phyloP scores from a whole-genome alignment of 2,113 vertebrate species.

The Ammodytes marinus region DNA sequence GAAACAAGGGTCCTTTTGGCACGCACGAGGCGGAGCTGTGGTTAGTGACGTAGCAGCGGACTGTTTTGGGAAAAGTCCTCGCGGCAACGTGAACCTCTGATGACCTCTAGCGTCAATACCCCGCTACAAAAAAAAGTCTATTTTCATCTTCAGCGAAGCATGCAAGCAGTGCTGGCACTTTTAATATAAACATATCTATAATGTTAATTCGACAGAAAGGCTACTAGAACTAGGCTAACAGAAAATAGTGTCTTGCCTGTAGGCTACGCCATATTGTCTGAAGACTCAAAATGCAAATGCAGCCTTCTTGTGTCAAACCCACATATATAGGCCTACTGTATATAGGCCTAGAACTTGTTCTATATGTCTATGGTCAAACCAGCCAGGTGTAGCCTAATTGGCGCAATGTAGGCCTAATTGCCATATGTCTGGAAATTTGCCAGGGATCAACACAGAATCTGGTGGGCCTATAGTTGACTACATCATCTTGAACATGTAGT shows the following conservation, averaged over 20 bases:
- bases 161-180: neutral
- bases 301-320: neutral
- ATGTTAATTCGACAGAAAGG: too few species aligned
- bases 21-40: constrained; percentile 74
- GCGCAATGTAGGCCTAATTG: too few species aligned
- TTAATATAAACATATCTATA: neutral
- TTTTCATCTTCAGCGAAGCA: neutral
- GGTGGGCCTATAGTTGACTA: too few species aligned
- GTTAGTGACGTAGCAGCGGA: constrained; percentile 70
- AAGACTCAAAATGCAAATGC: neutral
- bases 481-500: too few species aligned
- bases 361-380: too few species aligned
- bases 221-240: too few species aligned
- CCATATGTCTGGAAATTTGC: too few species aligned
- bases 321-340: too few species aligned
- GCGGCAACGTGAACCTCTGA: constrained; percentile 34
- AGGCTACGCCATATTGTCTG: neutral
- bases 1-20: constrained; percentile 45
- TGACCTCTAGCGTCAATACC: constrained; percentile 64
- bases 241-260: too few species aligned
- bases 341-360: too few species aligned
- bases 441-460: too few species aligned
- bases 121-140: neutral
- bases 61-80: constrained; percentile 52
- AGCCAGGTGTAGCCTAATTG: too few species aligned